Conservation (phyloP, 2,113 vertebrate species). For the Toxotes jaculatrix region DNA sequence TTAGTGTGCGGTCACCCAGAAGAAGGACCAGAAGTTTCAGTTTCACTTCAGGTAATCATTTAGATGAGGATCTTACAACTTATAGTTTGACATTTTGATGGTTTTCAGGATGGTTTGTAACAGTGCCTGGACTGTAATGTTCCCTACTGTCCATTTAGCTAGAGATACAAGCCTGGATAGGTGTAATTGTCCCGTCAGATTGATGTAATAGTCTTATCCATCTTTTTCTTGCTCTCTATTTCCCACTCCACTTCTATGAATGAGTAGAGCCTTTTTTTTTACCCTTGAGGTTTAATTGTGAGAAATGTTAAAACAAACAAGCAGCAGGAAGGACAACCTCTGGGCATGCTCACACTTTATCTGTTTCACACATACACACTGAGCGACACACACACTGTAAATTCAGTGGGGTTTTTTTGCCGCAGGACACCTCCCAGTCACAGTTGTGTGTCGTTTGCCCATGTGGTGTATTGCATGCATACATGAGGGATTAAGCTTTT, state of each 20-base stretch:
- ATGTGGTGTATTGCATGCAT: conserved; percentile 28
- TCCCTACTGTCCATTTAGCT: conserved; percentile 1
- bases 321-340: conserved; percentile 25
- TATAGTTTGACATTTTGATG: conserved; percentile 27
- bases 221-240: conserved; percentile 33
- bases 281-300: conserved; percentile 49
- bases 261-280: neutral
- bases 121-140: neutral
- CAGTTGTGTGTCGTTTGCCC: conserved; percentile 48
- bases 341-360: conserved; percentile 23
- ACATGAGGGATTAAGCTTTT: conserved; percentile 36
- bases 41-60: conserved; percentile 34
- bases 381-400: conserved; percentile 23
- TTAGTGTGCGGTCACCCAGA: neutral
- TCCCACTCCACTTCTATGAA: neutral
- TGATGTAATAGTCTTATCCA: conserved; percentile 32
- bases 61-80: neutral
- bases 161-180: neutral
- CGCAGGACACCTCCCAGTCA: conserved; percentile 45
- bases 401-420: conserved; percentile 37
- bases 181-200: conserved; percentile 32
- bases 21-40: neutral
- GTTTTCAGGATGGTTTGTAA: neutral
- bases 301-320: conserved; percentile 53
- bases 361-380: conserved; percentile 12